These are phyloP conservation scores for Phrynocephalus forsythii DNA, from an alignment of 2,797 vertebrate species.

Conservation along the genomic window DNA sequence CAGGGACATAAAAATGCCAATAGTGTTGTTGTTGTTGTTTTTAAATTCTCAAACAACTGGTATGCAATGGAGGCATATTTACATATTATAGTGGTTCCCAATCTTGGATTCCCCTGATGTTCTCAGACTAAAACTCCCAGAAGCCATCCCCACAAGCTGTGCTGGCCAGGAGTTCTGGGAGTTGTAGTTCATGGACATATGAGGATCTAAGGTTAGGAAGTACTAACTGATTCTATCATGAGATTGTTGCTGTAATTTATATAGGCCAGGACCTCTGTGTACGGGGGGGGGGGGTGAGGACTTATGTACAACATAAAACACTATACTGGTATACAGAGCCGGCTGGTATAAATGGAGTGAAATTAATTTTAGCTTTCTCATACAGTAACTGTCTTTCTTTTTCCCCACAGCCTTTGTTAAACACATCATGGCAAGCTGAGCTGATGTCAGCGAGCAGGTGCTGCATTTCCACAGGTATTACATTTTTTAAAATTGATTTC, in stretches of 20 bases:
- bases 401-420: constrained; percentile 87
- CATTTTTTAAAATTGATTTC: not conserved
- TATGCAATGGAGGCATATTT: no score
- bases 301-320: not conserved
- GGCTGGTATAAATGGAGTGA: not conserved
- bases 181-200: no score
- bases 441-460: constrained; percentile 12
- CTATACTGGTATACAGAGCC: not conserved
- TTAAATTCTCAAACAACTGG: not conserved
- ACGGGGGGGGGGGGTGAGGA: not conserved
- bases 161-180: no score
- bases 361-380: not conserved
- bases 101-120: no score
- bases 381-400: constrained; percentile 69
- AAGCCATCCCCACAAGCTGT: no score
- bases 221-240: no score
- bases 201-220: no score
- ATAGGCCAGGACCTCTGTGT: not conserved
- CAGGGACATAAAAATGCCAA: not conserved
- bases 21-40: not conserved
- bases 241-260: not conserved
- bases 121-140: no score
- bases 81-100: no score
- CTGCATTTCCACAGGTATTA: not conserved
- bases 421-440: constrained; percentile 84